Percentiles rank a stretch among this genome's conserved stretches.
Conservation (phyloP, 2,113 vertebrate species). For the Notarius quadriscutis region DNA sequence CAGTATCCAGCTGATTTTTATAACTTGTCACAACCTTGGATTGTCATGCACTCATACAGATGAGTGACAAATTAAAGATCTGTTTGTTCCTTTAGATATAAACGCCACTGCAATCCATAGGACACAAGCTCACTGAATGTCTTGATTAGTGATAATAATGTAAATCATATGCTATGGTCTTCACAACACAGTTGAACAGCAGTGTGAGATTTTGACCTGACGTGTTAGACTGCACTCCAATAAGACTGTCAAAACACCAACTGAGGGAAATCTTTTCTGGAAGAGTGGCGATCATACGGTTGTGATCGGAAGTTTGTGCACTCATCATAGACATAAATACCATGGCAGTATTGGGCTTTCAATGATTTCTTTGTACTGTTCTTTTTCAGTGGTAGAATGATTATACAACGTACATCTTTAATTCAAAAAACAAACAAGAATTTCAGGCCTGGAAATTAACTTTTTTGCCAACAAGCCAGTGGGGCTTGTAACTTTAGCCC, state of each 20-base stretch:
- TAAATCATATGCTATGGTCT: not conserved
- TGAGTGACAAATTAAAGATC: not conserved
- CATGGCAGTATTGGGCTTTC: no score
- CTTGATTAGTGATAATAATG: not conserved
- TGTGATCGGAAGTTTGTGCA: no score
- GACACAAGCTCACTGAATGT: not conserved
- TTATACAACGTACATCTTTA: no score
- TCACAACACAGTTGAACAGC: not conserved
- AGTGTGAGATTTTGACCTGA: not conserved
- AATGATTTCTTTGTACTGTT: no score
- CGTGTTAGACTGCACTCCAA: not conserved
- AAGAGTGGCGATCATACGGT: not conserved
- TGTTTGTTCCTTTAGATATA: not conserved
- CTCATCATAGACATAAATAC: no score
- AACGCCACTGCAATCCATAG: not conserved
- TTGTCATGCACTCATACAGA: not conserved
- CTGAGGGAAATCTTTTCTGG: not conserved
- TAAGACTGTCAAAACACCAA: not conserved
- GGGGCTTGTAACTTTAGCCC: no score
- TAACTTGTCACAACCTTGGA: not conserved
- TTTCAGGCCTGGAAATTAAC: no score
- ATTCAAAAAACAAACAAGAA: no score
- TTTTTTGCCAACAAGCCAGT: no score
- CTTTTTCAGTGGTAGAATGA: no score
- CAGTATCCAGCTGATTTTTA: not conserved